phyloP scores from a whole-genome alignment of 2,113 vertebrate species.

The Procavia capensis region DNA sequence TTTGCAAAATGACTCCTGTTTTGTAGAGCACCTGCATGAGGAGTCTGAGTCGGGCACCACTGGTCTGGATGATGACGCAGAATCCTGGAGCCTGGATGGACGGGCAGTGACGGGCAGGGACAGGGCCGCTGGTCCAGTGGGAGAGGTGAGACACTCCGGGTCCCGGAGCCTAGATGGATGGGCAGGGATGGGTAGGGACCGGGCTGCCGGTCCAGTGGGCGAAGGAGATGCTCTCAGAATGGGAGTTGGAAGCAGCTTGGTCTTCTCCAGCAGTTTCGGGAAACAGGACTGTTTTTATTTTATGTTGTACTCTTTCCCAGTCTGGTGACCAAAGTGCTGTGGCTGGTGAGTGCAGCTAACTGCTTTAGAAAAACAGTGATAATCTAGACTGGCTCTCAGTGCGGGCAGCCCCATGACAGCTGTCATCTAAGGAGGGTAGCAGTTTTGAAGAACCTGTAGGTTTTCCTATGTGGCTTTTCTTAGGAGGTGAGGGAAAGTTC shows the following conservation, averaged over 20 bases:
- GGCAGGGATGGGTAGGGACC: neutral
- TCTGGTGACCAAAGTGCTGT: conserved; percentile 69
- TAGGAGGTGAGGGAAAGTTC: neutral
- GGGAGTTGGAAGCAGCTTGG: neutral
- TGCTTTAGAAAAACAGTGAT: conserved; percentile 78
- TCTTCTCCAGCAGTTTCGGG: conserved; percentile 21
- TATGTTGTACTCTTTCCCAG: conserved; percentile 75
- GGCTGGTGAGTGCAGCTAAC: conserved; percentile 63
- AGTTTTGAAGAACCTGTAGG: conserved; percentile 62
- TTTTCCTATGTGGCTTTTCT: conserved; percentile 54
- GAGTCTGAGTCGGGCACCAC: conserved; percentile 31
- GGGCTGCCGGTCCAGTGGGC: conserved; percentile 8
- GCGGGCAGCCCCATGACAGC: neutral
- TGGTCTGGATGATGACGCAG: conserved; percentile 17
- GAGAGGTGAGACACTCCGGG: neutral
- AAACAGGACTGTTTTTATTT: conserved; percentile 48
- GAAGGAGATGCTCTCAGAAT: neutral
- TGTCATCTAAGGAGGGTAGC: conserved; percentile 22
- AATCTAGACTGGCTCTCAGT: conserved; percentile 60
- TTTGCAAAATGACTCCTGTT: conserved; percentile 12
- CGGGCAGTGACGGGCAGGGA: neutral
- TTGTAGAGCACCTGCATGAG: neutral
- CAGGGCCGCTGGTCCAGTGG: conserved; percentile 42
- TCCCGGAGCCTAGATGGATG: neutral
- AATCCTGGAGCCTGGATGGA: neutral